Evolutionary conservation across 2,113 vertebrate species (phyloP), one percentile per base, ranked within the genome.

Genomic region (Rhea pennata): DNA sequence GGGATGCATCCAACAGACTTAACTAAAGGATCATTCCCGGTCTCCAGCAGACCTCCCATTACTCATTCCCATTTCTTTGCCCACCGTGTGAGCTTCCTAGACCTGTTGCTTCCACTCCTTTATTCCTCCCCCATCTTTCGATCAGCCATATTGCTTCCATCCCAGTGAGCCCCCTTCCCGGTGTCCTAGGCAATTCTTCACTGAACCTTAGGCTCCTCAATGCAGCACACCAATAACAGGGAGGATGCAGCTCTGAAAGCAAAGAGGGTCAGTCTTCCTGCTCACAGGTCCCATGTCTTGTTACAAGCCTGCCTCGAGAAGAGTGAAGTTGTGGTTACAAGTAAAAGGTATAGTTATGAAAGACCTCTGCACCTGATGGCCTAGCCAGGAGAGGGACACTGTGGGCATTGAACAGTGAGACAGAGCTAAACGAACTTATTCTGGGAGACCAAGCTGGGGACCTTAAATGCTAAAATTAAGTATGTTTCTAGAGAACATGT

Each of bases 391-490:
- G 76, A 61, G 53, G 61, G 4, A 13, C 66, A 5, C 2, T 39
- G 48, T 64, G 56, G 51, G 33, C 6, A 2, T 2, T 92, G 62
- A 91, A 76, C 39, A 27, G 1, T 67, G 46, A 81, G 6, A 12
- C 2, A 0, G 2, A 80, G 42, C 79, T 84, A 92, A 95, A 50
- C 12, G 65, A 84, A 80, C 92, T 95, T 91, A 46, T 77, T 33
- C 12, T 84, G 73, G 24, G 72, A 87, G 61, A 61, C 70, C 27
- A 64, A 67, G 61, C 46, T 44, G 36, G 44, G 73, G 70, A 65
- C 90, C 72, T 92, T 90, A 95, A 86, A 93, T 48, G 69, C 51
- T 90, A 74, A 90, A 86, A 95, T 94, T 84, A 84, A 96, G 87
- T 94, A 81, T 39, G 90, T 86, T 92, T 90, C 79, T 44, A 64